A percentile compares a stretch with the other conserved stretches of the same genome.
Conservation (phyloP, 2,113 vertebrate genomes). For the Xiphorhynchus elegans region DNA sequence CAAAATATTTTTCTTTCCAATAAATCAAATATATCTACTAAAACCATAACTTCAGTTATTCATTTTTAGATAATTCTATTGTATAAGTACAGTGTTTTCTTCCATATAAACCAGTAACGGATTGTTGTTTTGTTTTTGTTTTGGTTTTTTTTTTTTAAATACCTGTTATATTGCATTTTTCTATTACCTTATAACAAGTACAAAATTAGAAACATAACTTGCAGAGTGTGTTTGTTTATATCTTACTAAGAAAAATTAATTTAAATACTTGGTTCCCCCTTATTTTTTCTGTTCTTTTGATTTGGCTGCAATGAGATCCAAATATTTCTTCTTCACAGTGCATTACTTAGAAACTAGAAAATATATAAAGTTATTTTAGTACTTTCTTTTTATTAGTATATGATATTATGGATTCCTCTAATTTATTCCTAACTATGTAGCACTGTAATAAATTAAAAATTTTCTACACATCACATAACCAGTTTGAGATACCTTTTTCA, state of each 20-base stretch:
- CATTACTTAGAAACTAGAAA: not conserved
- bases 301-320: not conserved
- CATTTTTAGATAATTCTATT: not conserved
- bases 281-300: not conserved
- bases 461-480: not conserved
- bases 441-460: not conserved
- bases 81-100: not conserved
- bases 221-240: not conserved
- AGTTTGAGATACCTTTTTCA: not conserved
- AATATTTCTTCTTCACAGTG: not conserved
- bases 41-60: not conserved
- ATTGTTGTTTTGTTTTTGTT: not conserved
- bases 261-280: not conserved
- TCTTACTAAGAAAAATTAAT: not conserved
- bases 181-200: not conserved
- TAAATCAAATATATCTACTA: not conserved
- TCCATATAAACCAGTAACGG: not conserved
- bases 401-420: not conserved
- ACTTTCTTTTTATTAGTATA: not conserved
- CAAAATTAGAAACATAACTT: not conserved
- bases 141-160: not conserved
- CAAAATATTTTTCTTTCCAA: not conserved
- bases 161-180: not conserved
- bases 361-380: not conserved
- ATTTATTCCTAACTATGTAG: not conserved